A percentile compares a stretch with the other conserved stretches of the same genome.
phyloP scores from a whole-genome alignment of 2,113 vertebrate species.

The Dipodomys ordii region DNA sequence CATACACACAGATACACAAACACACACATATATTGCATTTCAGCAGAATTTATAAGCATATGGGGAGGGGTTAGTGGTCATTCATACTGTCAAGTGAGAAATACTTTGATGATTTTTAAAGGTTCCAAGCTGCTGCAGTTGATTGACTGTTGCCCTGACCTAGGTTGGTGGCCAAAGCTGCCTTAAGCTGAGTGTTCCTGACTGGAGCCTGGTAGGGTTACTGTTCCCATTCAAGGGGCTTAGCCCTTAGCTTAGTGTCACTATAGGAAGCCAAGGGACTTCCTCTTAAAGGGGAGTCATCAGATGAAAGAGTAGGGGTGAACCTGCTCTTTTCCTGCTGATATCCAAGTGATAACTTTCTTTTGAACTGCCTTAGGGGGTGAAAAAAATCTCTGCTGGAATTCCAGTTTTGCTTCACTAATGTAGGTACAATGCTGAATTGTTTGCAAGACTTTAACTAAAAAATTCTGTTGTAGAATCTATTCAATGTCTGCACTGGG shows the following conservation, averaged over 20 bases:
- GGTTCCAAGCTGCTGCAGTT: neutral
- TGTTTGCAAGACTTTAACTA: neutral
- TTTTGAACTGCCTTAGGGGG: neutral
- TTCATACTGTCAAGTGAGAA: conserved; percentile 24
- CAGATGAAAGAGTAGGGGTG: neutral
- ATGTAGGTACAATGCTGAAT: neutral
- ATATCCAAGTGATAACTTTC: neutral
- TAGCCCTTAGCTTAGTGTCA: neutral
- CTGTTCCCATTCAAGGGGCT: neutral
- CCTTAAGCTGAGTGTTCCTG: neutral
- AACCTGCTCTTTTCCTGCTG: neutral
- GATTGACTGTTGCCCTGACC: neutral
- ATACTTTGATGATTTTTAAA: neutral
- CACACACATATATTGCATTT: neutral
- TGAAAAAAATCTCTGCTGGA: neutral
- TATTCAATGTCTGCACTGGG: neutral
- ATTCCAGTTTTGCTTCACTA: neutral
- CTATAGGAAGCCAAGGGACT: neutral
- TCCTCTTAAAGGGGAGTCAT: neutral
- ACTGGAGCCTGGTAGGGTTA: neutral
- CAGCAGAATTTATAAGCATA: neutral
- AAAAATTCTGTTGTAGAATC: neutral
- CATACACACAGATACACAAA: too few relatives aligned
- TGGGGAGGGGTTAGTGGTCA: neutral
- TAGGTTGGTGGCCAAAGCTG: too few relatives aligned